Evolutionary conservation across 1,140 invertebrate genomes (phyloP).

Genomic region (Melanaphis sacchari): DNA sequence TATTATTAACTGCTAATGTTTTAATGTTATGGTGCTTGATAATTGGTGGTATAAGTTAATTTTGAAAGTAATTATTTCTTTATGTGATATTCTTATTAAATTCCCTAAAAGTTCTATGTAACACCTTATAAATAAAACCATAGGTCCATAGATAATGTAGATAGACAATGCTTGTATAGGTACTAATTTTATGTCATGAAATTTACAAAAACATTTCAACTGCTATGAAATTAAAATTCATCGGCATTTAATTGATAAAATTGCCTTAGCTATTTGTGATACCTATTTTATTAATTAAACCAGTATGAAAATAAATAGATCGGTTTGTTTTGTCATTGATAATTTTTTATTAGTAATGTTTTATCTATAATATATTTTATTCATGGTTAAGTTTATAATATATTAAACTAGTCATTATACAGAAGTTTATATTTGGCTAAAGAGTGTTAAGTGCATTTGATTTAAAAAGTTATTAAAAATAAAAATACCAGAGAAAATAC

Average conservation of each 20-base stretch:
- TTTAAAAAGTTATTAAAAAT: too few species aligned
- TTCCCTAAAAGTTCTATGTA: background rate
- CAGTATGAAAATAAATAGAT: background rate
- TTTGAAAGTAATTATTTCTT: background rate
- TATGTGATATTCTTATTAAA: background rate
- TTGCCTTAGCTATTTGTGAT: background rate
- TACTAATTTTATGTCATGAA: background rate
- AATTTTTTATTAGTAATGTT: background rate
- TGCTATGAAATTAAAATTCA: background rate
- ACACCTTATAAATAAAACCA: background rate
- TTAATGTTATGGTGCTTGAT: background rate
- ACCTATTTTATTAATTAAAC: background rate
- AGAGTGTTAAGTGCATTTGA: too few species aligned
- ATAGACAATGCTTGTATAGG: background rate
- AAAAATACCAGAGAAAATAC: too few species aligned
- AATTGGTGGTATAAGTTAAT: background rate
- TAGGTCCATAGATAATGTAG: background rate
- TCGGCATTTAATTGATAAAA: background rate
- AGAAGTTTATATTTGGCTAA: too few species aligned
- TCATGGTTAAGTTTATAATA: too few species aligned
- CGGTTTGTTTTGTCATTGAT: background rate
- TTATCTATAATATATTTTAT: background rate
- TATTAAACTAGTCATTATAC: too few species aligned
- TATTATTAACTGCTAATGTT: too few species aligned
- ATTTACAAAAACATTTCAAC: background rate